Evolutionary conservation across 2,888 invertebrate species (phyloP).

Genomic region (Clistopyga incitator): DNA sequence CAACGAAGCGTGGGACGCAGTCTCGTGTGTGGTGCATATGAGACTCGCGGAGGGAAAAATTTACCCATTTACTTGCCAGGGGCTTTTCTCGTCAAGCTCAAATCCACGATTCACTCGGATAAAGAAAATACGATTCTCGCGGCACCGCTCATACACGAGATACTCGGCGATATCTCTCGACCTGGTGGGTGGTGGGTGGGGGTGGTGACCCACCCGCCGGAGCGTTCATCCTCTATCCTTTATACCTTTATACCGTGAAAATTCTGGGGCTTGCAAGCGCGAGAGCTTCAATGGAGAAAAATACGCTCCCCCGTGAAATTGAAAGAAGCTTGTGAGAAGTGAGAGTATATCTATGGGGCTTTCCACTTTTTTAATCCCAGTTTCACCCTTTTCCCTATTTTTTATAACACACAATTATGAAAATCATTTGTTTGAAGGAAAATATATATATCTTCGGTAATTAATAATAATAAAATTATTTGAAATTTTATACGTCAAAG

Average conservation of each 20-base stretch:
- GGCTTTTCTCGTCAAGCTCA: conserved; percentile 37
- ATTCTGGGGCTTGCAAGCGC: conserved; percentile 6
- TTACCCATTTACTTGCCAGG: conserved; percentile 25
- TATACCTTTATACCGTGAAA: conserved; percentile 1
- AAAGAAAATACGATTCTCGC: conserved; percentile 34
- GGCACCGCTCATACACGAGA: background rate
- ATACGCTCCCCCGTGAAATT: conserved; percentile 5
- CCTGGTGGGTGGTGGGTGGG: background rate
- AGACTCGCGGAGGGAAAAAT: conserved; percentile 14
- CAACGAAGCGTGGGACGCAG: background rate
- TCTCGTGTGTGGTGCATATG: conserved; percentile 3
- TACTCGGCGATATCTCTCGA: background rate
- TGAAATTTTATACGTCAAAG: too few relatives aligned
- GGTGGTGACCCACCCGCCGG: conserved; percentile 1
- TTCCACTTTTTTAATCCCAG: too few relatives aligned
- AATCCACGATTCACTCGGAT: conserved; percentile 49
- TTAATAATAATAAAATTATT: too few relatives aligned
- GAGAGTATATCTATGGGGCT: too few relatives aligned
- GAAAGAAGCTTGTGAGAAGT: conserved; percentile 6
- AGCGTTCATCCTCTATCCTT: background rate
- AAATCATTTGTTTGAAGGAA: too few relatives aligned
- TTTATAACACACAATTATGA: too few relatives aligned
- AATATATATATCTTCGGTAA: too few relatives aligned
- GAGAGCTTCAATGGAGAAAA: conserved; percentile 24
- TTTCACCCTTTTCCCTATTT: too few relatives aligned